Evolutionary conservation across 1,140 invertebrate genomes (phyloP).

Genomic region (Trichonephila clavata): DNA sequence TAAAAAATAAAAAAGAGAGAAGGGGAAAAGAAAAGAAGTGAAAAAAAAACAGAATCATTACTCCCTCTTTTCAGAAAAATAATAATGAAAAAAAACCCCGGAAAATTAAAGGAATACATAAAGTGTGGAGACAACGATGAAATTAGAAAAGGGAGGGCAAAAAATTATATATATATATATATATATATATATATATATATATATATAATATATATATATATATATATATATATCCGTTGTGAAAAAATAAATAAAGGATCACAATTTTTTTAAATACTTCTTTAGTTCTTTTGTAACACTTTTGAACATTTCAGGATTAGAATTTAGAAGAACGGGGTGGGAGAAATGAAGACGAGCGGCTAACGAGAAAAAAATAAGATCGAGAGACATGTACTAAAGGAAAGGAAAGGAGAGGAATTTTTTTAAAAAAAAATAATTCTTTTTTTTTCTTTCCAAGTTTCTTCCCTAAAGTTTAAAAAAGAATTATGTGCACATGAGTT

Average conservation of each 20-base stretch:
- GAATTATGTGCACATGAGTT: conserved; percentile 65
- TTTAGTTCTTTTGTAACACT: conserved; percentile 75
- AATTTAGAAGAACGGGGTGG: conserved; percentile 40
- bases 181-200: too few species aligned
- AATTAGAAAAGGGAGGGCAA: conserved; percentile 70
- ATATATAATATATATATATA: not conserved
- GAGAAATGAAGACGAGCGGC: conserved; percentile 58
- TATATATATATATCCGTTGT: not conserved
- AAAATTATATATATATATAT: conserved; percentile 25
- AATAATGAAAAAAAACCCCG: conserved; percentile 60
- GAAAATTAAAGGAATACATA: conserved; percentile 77
- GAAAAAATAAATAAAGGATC: conserved; percentile 21
- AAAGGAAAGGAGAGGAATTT: not conserved
- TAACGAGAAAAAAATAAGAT: conserved; percentile 76
- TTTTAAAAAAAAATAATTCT: not conserved
- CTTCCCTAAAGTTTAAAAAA: conserved; percentile 70
- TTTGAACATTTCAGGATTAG: conserved; percentile 76
- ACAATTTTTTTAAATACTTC: conserved; percentile 53
- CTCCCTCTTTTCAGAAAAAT: conserved; percentile 45
- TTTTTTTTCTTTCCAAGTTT: conserved; percentile 24
- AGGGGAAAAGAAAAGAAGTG: not conserved
- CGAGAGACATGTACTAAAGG: conserved; percentile 7
- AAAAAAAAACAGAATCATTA: conserved; percentile 69
- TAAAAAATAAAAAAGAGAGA: not conserved
- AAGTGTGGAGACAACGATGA: conserved; percentile 75